phyloP scores from a whole-genome alignment of 2,888 invertebrate genomes.

The Ophonus ardosiacus region DNA sequence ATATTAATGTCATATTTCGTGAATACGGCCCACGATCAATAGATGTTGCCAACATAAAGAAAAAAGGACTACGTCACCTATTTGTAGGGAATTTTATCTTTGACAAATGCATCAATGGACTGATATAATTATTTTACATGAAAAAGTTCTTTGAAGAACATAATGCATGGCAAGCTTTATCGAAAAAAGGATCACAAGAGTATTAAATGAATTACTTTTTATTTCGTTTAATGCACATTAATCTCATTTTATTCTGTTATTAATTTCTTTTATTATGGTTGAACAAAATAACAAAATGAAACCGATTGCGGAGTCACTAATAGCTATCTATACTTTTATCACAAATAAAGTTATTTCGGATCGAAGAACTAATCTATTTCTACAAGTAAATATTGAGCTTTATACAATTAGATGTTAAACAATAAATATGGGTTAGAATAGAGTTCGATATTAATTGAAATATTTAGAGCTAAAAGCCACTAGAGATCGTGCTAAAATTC shows the following conservation, averaged over 20 bases:
- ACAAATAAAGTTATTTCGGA: background rate
- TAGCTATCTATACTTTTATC: no score
- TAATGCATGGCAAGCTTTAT: background rate
- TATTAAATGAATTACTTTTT: slow-evolving; percentile 4
- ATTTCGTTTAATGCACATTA: slow-evolving; percentile 2
- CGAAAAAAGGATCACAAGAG: background rate
- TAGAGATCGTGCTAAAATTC: no score
- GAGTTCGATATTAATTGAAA: no score
- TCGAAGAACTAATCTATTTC: background rate
- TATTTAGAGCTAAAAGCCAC: no score
- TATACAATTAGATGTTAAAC: background rate
- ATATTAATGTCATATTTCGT: slow-evolving; percentile 36
- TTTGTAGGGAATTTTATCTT: slow-evolving; percentile 20
- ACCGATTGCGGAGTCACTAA: background rate
- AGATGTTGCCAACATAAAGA: slow-evolving; percentile 11
- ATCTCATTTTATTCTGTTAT: background rate
- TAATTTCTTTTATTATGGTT: background rate
- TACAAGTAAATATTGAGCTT: background rate
- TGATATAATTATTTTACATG: slow-evolving; percentile 23
- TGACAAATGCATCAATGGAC: slow-evolving; percentile 2
- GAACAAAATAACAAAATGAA: background rate
- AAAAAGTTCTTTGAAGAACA: background rate
- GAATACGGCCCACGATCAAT: slow-evolving; percentile 15
- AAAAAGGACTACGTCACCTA: background rate
- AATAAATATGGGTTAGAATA: no score